Conservation (phyloP, 2,888 invertebrate genomes). For the Auanema sp. region DNA sequence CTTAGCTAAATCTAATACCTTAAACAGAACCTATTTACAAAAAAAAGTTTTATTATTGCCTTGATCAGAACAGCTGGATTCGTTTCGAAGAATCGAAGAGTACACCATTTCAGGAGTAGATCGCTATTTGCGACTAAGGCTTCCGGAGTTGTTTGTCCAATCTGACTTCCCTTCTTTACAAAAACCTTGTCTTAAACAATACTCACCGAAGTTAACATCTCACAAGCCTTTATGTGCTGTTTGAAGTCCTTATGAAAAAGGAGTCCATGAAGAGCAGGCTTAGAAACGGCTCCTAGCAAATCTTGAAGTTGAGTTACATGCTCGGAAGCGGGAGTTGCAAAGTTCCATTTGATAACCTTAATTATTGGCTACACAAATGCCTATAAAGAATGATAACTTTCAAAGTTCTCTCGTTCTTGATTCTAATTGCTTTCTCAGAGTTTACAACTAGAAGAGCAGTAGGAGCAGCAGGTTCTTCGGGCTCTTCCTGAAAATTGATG, state of each 20-base stretch:
- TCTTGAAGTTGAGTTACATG: conserved; percentile 88
- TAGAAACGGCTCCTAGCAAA: conserved; percentile 88
- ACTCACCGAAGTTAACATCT: conserved; percentile 77
- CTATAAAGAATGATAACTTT: conserved; percentile 69
- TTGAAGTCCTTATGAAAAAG: conserved; percentile 94
- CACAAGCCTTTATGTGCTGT: conserved; percentile 91
- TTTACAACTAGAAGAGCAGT: conserved; percentile 29
- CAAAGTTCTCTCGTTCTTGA: conserved; percentile 89
- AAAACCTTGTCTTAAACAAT: background rate
- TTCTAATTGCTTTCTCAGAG: conserved; percentile 83
- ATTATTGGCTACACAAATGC: too few relatives aligned
- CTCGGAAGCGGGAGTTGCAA: conserved; percentile 79
- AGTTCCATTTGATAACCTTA: conserved; percentile 62
- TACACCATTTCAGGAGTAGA: conserved; percentile 92
- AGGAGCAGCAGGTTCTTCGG: conserved; percentile 9
- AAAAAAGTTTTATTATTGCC: too few relatives aligned
- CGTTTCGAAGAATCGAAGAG: conserved; percentile 94
- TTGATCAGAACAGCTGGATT: conserved; percentile 94
- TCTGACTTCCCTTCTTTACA: too few relatives aligned
- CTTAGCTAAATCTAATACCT: conserved; percentile 32
- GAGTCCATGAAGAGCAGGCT: conserved; percentile 69
- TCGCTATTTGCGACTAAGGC: conserved; percentile 87
- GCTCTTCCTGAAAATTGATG: conserved; percentile 7
- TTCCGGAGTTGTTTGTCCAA: conserved; percentile 67
- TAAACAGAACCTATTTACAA: background rate